Percentiles rank a stretch among this genome's conserved stretches.
Conservation (phyloP, 2,113 vertebrate species). For the Nerophis lumbriciformis region DNA sequence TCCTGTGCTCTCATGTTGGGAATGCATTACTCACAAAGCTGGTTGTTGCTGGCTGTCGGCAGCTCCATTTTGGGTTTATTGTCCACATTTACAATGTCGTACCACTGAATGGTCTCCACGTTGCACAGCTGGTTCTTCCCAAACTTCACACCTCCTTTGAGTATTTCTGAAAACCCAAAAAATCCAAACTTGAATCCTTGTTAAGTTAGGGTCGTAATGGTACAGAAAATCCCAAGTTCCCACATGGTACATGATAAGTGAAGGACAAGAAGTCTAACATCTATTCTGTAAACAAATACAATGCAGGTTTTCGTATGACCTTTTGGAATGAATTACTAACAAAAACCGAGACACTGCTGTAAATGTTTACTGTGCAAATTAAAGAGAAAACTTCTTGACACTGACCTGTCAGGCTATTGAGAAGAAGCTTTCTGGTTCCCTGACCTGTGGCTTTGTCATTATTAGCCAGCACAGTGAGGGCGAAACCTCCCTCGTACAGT, state of each 20-base stretch:
- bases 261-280: no score
- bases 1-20: not conserved
- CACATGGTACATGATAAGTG: no score
- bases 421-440: constrained; percentile 72
- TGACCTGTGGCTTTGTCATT: constrained; percentile 49
- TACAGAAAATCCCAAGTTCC: not conserved
- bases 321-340: no score
- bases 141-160: constrained; percentile 83
- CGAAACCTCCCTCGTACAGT: constrained; percentile 76
- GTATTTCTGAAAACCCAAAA: constrained; percentile 77
- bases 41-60: constrained; percentile 35
- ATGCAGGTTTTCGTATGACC: no score
- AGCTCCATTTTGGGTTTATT: constrained; percentile 56
- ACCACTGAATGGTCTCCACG: constrained; percentile 84
- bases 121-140: constrained; percentile 78
- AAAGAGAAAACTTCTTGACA: not conserved
- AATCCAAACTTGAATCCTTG: not conserved
- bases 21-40: constrained; percentile 70
- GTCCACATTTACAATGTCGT: constrained; percentile 75
- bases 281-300: no score
- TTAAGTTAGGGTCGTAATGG: not conserved
- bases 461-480: constrained; percentile 80
- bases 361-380: no score
- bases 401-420: constrained; percentile 82
- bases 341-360: no score